Conservation (phyloP, 2,888 invertebrate genomes). For the Chelonus formosanus region DNA sequence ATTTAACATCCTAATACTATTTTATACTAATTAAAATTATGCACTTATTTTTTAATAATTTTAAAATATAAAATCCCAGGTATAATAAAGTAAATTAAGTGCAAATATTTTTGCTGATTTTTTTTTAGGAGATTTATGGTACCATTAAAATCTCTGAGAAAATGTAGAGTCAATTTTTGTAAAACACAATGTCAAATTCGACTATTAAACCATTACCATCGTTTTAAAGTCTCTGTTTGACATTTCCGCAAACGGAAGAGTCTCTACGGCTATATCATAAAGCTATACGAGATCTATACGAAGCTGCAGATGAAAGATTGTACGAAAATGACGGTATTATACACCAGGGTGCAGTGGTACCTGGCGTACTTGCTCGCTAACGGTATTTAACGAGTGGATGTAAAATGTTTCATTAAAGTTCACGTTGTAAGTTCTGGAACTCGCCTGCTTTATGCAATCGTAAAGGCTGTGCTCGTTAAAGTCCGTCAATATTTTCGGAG, state of each 20-base stretch:
- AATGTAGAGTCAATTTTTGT: neutral
- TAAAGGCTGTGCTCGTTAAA: slow-evolving; percentile 31
- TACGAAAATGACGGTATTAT: slow-evolving; percentile 18
- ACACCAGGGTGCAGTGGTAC: slow-evolving; percentile 6
- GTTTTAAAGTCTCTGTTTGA: slow-evolving; percentile 12
- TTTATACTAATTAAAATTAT: too few relatives aligned
- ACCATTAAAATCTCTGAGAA: slow-evolving; percentile 35
- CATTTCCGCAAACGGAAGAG: slow-evolving; percentile 10
- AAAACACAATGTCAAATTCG: neutral
- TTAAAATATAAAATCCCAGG: too few relatives aligned
- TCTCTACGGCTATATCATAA: neutral
- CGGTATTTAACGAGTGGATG: slow-evolving; percentile 18
- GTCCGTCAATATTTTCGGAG: neutral
- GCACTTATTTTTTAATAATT: too few relatives aligned
- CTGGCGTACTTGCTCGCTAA: slow-evolving; percentile 7
- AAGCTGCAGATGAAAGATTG: slow-evolving; percentile 12
- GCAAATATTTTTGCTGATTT: too few relatives aligned
- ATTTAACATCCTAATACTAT: too few relatives aligned
- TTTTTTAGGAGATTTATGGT: too few relatives aligned
- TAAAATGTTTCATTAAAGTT: slow-evolving; percentile 33
- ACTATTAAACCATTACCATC: slow-evolving; percentile 11
- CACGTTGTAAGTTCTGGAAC: slow-evolving; percentile 21
- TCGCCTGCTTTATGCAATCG: slow-evolving; percentile 24
- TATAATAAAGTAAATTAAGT: too few relatives aligned
- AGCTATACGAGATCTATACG: slow-evolving; percentile 3